Evolutionary conservation across 2,888 invertebrate genomes (phyloP), one percentile per base, ranked within the genome.

Genomic region (Amphipoea lucens): DNA sequence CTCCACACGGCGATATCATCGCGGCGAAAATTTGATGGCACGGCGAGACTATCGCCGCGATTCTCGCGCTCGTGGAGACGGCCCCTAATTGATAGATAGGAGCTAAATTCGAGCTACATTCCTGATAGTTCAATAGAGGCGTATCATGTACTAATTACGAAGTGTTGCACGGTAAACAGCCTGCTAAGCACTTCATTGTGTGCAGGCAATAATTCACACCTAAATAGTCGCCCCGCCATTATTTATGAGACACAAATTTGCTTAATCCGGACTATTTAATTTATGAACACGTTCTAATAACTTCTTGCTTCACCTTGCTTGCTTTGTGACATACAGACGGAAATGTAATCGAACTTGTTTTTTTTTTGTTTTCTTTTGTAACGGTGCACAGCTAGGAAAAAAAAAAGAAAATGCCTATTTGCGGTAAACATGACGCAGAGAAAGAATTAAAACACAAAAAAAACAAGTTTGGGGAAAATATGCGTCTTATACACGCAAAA

Each of bases 171-270:
- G 73, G 40, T 68, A 62, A 68, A 75, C 63, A n/a, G 67, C 40
- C 20, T 68, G 66, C 69, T 45, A 60, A 68, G 75, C 76, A 74
- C 86, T 69, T 78, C 73, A 85, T 88, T 68, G 74, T 77, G 76
- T 73, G 82, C 76, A 68, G 14, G 74, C 71, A 81, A 88, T 89
- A 86, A 81, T 76, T 88, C 79, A 76, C 72, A 57, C 83, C 78
- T 84, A 89, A 92, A 90, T 88, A 76, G 84, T 87, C 85, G 81
- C 84, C 73, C 72, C 76, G 81, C 86, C 90, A 90, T 92, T 91
- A 92, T 91, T 92, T 90, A 92, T 75, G 90, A 82, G 89, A 88
- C 90, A 80, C 86, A 88, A 91, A 91, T 90, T 90, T 85, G 89
- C 89, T 90, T 92, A 89, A 91, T 91, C 90, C 81, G 73, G 78